Evolutionary conservation across 2,797 vertebrate genomes (phyloP).

Genomic region (Gymnothorax reevesii): DNA sequence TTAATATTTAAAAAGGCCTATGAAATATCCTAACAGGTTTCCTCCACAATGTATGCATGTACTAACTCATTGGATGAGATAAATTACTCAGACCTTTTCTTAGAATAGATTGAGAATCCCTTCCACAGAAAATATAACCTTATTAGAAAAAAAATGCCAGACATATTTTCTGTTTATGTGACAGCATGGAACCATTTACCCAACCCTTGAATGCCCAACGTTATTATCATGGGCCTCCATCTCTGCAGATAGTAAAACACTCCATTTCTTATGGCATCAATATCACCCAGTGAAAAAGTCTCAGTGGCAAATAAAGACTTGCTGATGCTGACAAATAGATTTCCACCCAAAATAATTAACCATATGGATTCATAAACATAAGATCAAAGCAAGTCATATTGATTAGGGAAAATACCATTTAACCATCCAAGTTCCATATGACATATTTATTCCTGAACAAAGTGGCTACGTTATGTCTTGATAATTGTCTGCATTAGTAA

Average conservation of each 20-base stretch:
- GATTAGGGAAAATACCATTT: neutral
- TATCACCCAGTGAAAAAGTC: neutral
- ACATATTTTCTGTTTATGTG: constrained; percentile 14
- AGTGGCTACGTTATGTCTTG: neutral
- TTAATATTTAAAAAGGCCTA: neutral
- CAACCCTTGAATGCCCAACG: neutral
- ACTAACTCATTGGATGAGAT: neutral
- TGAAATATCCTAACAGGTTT: neutral
- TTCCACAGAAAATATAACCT: neutral
- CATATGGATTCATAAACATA: neutral
- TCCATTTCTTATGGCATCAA: neutral
- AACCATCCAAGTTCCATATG: neutral
- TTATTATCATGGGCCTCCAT: neutral
- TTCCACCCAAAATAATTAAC: neutral
- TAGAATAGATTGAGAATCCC: neutral
- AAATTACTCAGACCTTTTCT: neutral
- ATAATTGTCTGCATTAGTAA: neutral
- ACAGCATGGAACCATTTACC: neutral
- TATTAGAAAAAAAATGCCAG: neutral
- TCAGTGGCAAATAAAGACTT: neutral
- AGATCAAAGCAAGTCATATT: neutral
- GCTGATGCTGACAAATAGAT: neutral
- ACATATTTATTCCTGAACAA: neutral
- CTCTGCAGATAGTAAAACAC: neutral
- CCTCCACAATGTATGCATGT: neutral